Base-by-base conservation (phyloP, 2,113 vertebrate genomes). In the Phyllostomus hastatus region DNA sequence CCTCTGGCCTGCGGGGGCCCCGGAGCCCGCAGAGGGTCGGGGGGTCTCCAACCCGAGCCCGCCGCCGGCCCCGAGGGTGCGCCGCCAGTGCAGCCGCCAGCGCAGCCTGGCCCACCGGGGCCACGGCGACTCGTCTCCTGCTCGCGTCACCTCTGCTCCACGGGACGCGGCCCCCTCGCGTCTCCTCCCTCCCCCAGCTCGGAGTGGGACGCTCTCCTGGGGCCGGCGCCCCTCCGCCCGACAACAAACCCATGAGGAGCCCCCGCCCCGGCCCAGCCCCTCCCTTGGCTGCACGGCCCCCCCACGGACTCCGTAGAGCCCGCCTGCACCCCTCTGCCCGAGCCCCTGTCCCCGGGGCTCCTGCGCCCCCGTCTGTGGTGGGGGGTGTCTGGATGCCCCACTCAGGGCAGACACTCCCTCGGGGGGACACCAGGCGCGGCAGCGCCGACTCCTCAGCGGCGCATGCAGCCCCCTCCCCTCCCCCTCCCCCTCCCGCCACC, bases 121-220 rank as follows among this genome's bases (percentile, higher is more conserved):
- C n/a, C n/a, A n/a, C n/a, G n/a, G 9, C 0, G 20, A 10, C 22
- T 24, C 19, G 17, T 2, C 20, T 57, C 54, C 54, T 20, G 19
- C 54, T 8, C 7, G 17, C 50, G 7, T 57, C 54, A 24, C 54
- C 8, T 31, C 6, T 1, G 2, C 79, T 73, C 9, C 38, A 11
- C 0, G 17, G 2, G 41, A n/a, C n/a, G n/a, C n/a, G n/a, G n/a
- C n/a, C 31, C 50, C 3, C 38, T 41, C 38, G 4, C 12, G 0
- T n/a, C 8, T 1, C 24, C 48, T 35, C 19, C 12, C 50, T 43
- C 43, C n/a, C 59, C 70, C 28, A n/a, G 4, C 4, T 0, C 1
- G 4, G 28, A n/a, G 6, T 1, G 26, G 24, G 1, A 35, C 8
- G 50, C 4, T 16, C 72, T 10, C 2, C 19, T 26, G 1, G 7